Conservation (phyloP, 2,888 invertebrate genomes). For the Leptopilina syphax region DNA sequence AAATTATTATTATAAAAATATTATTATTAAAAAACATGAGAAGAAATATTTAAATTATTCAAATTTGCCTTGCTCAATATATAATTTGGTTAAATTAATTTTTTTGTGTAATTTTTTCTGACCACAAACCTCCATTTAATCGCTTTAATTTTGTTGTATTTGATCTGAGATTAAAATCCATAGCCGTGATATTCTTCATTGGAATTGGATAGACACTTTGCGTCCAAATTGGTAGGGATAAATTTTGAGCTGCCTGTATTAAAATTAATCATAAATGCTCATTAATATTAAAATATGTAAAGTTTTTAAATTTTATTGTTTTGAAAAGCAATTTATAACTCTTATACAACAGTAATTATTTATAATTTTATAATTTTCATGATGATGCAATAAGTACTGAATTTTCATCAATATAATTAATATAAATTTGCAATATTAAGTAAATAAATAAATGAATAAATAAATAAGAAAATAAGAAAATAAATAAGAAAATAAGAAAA, state of each 20-base stretch:
- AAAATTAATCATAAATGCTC: conserved; percentile 4
- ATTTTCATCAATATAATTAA: background rate
- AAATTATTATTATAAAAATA: background rate
- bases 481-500: too few species aligned
- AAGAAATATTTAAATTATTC: background rate
- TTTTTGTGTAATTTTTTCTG: conserved; percentile 32
- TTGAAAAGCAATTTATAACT: too few species aligned
- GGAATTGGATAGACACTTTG: conserved; percentile 71
- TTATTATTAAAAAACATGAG: background rate
- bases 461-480: too few species aligned
- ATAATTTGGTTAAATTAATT: conserved; percentile 14
- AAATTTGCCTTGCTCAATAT: background rate
- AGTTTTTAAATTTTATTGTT: too few species aligned
- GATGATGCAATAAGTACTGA: too few species aligned
- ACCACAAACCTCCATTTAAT: conserved; percentile 72
- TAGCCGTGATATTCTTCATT: conserved; percentile 72
- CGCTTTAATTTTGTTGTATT: conserved; percentile 72
- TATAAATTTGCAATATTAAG: too few species aligned
- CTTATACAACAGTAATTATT: too few species aligned
- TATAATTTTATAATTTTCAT: too few species aligned
- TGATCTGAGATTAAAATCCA: conserved; percentile 74
- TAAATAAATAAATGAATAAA: too few species aligned
- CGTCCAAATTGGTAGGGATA: conserved; percentile 77
- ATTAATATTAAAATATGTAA: too few species aligned
- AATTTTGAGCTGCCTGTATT: conserved; percentile 66